Base-by-base conservation (phyloP, 1,140 invertebrate genomes). In the Lanistes nyassanus region DNA sequence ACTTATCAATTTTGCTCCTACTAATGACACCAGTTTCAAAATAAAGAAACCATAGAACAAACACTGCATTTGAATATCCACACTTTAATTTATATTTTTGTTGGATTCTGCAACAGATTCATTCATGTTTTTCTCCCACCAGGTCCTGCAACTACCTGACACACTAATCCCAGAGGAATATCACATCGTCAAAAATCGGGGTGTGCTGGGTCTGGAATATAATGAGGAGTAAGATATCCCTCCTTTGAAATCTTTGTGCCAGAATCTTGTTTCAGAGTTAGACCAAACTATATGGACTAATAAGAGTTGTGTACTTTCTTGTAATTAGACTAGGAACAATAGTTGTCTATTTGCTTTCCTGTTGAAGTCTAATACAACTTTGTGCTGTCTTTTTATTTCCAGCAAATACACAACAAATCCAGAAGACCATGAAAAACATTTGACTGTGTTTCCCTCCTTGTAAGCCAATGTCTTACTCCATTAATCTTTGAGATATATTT, bases 101-200 rank as follows among this genome's bases (percentile, higher is more conserved):
- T 47, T 47, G 42, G 5, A 9, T 68, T 37, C 13, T 65, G 26
- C 70, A 51, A 11, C 11, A 23, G 34, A 53, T 51, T 21, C 42
- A 21, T 69, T 4, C 21, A 64, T 34, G 5, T 76, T 36, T 68
- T 62, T 62, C 13, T 36, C 16, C 56, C 75, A 83, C 26, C 71
- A 87, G 86, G 78, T 79, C 6, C 75, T 88, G 29, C 81, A 86
- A 55, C 73, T 89, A 21, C 87, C 88, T 23, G 85, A 88, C 70
- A 86, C 85, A 13, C 75, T 89, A 7, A 82, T 89, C 51, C 88
- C 88, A 11, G 86, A 87, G 2, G 88, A 89, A 78, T 89, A 88
- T 79, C 87, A 89, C 69, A 85, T 89, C 78, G 87, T 89, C 3
- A 88, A 88, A 77, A 89, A 88, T 79, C 87, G 85, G 80, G 88